Base-by-base conservation (phyloP, 1,140 invertebrate species). In the Homalodisca vitripennis region DNA sequence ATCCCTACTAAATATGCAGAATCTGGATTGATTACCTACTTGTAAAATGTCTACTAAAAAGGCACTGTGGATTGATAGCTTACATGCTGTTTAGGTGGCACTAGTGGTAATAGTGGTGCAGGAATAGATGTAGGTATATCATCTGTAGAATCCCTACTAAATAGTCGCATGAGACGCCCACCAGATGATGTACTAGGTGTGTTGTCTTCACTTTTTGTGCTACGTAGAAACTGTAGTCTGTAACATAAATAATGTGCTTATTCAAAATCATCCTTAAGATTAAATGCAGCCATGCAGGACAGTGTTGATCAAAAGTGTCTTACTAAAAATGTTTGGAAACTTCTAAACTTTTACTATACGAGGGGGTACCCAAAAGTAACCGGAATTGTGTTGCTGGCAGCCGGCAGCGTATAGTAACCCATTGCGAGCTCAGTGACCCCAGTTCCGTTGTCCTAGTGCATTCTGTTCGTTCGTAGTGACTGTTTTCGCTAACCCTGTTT, bases 191-290 rank as follows among this genome's bases (percentile, higher is more conserved):
- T 41, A 41, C 55, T 65, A 22, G 70, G 71, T 0, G 73, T 74
- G 22, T 73, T 69, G n/a, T 74, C 73, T 68, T 74, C 73, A 67
- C 72, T 73, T 66, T 74, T 74, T 20, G 72, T 74, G 20, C 72
- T 69, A 20, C 73, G 67, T 30, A 74, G 65, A 69, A 74, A 74
- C 67, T 71, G 70, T 68, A 74, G 67, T 62, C 73, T 74, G 57
- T 12, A 55, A 73, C 6, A 26, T 57, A 68, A n/a, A n/a, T n/a
- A n/a, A n/a, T n/a, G n/a, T n/a, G n/a, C n/a, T 64, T 29, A 14
- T 12, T 64, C 6, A 24, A 6, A 12, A 14, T 13, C 10, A 13
- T 64, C 22, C 10, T 30, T 64, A 64, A 29, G 14, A 64, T 32
- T 26, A 48, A 34, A 26, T n/a, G n/a, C n/a, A n/a, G n/a, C n/a